Base-by-base conservation (phyloP, 2,113 vertebrate genomes). In the Podilymbus podiceps region DNA sequence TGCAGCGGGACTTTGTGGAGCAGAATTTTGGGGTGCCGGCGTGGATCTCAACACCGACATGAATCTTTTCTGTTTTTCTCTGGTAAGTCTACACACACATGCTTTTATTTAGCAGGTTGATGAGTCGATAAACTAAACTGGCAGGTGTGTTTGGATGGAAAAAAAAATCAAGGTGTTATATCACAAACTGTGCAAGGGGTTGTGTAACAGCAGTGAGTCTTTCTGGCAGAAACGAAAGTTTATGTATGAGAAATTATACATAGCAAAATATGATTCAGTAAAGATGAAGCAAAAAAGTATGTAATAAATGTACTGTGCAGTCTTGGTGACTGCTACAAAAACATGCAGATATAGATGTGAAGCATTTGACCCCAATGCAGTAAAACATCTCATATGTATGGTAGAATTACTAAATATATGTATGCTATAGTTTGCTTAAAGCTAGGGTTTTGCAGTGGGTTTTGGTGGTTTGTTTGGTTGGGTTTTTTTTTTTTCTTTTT, bases 61-160 rank as follows among this genome's bases (percentile, higher is more conserved):
- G 99, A 99, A 99, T 97, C 98, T 99, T 87, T 99, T 99, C 98
- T 99, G 99, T 98, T 99, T 99, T 98, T 99, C 99, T 5, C 96
- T 99, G 99, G 99, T 99, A 98, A 99, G 99, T 98, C 47, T 89
- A 58, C 35, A 74, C 19, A 64, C 11, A 60, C 9, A 0, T 50
- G 15, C 28, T 84, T 91, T 88, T 50, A 17, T 67, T 83, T 90
- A 50, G 35, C 24, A 19, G 23, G 33, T 85, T 84, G 27, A 33
- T 92, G 79, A 74, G 44, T 62, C 81, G 74, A 46, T 83, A 77
- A 92, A 89, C 19, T 60, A 72, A 87, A 88, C 42, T 59, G 15
- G 38, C 58, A 83, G 76, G 69, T 80, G 85, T 72, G 85, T 69
- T 75, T 80, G 30, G 40, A 59, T 55, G 7, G 40, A 68, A 89